Evolutionary conservation across 2,888 invertebrate species (phyloP).

Genomic region (Crocallis elinguaria): DNA sequence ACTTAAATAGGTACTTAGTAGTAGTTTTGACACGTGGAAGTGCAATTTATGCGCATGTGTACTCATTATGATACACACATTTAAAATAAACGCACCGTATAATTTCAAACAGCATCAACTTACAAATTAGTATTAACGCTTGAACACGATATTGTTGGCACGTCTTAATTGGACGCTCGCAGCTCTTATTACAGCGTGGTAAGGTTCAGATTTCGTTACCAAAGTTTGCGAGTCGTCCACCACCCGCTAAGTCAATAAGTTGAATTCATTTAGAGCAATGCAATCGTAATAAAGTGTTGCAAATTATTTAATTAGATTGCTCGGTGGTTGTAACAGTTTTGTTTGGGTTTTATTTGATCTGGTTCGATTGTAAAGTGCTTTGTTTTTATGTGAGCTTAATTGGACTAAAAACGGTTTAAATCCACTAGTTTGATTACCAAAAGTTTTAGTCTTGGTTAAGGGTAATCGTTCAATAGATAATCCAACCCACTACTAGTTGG

Average conservation of each 20-base stretch:
- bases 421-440: no score
- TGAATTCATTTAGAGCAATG: conserved; percentile 60
- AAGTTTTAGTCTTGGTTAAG: no score
- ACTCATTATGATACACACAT: not conserved
- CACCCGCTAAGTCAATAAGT: conserved; percentile 75
- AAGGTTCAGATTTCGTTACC: conserved; percentile 46
- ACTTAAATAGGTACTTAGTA: no score
- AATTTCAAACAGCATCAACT: conserved; percentile 50
- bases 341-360: conserved; percentile 10
- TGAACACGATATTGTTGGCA: conserved; percentile 37
- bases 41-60: no score
- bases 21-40: no score
- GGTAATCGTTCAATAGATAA: no score
- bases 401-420: no score
- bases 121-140: conserved; percentile 60
- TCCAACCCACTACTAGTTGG: no score
- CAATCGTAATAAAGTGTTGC: conserved; percentile 70
- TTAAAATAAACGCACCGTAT: conserved; percentile 4
- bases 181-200: conserved; percentile 25
- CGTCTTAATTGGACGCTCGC: conserved; percentile 3
- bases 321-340: conserved; percentile 29
- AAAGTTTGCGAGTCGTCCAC: conserved; percentile 63
- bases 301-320: conserved; percentile 67
- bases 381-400: not conserved
- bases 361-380: not conserved